These are phyloP conservation scores for Eumaeus atala DNA, from an alignment of 1,140 invertebrate species.

Conservation along the genomic window DNA sequence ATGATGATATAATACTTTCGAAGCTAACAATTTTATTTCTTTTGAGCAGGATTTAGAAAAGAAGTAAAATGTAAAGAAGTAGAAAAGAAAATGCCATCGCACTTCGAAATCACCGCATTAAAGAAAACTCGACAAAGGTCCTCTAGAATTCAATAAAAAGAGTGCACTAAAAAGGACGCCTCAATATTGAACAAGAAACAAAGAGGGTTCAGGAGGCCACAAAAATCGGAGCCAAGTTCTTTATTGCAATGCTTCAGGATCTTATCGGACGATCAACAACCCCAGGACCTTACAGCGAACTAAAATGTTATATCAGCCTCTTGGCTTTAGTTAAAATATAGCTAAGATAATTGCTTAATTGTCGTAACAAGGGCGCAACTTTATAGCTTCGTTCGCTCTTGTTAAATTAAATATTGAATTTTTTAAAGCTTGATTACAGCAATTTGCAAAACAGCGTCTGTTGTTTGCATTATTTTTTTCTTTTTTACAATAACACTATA, in stretches of 20 bases:
- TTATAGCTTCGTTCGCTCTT: conserved; percentile 20
- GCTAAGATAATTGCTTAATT: conserved; percentile 45
- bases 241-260: not conserved
- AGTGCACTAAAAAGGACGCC: not conserved
- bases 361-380: conserved; percentile 31
- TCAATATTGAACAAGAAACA: not conserved
- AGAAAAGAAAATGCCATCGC: too few species aligned
- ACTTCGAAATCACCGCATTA: too few species aligned
- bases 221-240: not conserved
- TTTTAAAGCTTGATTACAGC: conserved; percentile 15
- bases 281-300: conserved; percentile 26
- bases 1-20: too few species aligned
- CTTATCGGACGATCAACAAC: not conserved
- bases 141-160: not conserved
- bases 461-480: not conserved
- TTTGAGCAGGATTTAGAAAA: too few species aligned
- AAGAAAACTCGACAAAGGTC: too few species aligned
- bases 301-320: conserved; percentile 51
- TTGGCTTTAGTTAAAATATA: conserved; percentile 41
- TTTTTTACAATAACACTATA: not conserved
- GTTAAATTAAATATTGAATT: conserved; percentile 17
- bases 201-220: not conserved
- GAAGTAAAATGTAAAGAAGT: too few species aligned
- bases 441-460: conserved; percentile 8
- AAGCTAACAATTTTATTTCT: too few species aligned